Percentiles rank a stretch among this genome's conserved stretches.
phyloP scores from a whole-genome alignment of 2,113 vertebrate genomes.

The Ochotona princeps region DNA sequence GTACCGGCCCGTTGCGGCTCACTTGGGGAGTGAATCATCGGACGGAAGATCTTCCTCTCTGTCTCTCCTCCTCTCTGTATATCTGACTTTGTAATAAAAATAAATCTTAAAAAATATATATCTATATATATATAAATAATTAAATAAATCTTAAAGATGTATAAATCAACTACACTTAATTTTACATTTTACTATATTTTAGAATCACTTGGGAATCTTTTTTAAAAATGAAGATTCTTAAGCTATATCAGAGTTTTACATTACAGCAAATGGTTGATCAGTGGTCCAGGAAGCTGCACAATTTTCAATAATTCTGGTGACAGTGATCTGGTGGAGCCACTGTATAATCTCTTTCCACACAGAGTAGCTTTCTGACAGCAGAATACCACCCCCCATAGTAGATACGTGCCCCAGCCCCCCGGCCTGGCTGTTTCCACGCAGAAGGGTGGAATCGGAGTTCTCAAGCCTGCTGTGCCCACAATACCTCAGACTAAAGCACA shows the following conservation, averaged over 20 bases:
- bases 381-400: not conserved
- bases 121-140: too few relatives aligned
- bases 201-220: slow-evolving; percentile 44
- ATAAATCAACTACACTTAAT: too few relatives aligned
- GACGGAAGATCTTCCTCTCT: too few relatives aligned
- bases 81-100: too few relatives aligned
- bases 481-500: not conserved
- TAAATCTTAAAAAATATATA: too few relatives aligned
- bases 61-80: too few relatives aligned
- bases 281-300: slow-evolving; percentile 14
- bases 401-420: not conserved
- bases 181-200: slow-evolving; percentile 23
- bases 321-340: not conserved
- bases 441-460: not conserved
- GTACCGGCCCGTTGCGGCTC: too few relatives aligned
- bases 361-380: not conserved
- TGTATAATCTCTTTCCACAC: not conserved
- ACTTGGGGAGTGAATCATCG: too few relatives aligned
- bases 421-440: not conserved
- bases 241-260: not conserved
- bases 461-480: not conserved
- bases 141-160: too few relatives aligned
- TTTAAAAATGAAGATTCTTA: slow-evolving; percentile 18
- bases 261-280: slow-evolving; percentile 31
- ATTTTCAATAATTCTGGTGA: slow-evolving; percentile 27